Evolutionary conservation across 2,113 vertebrate species (phyloP).

Genomic region (Zeus faber): DNA sequence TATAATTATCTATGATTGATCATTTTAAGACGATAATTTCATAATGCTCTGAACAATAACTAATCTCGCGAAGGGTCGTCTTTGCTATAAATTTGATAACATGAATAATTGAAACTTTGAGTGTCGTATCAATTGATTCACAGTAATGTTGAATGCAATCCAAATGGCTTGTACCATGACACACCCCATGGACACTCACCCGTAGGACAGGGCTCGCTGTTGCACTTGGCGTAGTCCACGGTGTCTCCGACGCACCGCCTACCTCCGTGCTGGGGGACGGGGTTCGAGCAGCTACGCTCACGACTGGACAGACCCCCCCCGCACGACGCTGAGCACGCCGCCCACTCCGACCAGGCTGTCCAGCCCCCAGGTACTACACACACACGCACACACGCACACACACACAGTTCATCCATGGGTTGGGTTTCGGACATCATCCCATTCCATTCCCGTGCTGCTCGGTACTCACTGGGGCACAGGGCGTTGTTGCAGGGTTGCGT

Average conservation of each 20-base stretch:
- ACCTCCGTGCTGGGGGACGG: constrained; percentile 83
- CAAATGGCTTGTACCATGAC: no score
- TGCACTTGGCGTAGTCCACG: constrained; percentile 84
- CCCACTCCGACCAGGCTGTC: constrained; percentile 93
- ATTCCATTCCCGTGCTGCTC: no score
- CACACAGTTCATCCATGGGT: not conserved
- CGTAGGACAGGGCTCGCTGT: constrained; percentile 82
- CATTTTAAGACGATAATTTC: no score
- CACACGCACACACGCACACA: constrained; percentile 13
- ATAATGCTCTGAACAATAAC: no score
- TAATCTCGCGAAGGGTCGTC: no score
- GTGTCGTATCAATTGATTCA: no score
- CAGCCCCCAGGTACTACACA: constrained; percentile 87
- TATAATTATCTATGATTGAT: no score
- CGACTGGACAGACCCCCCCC: constrained; percentile 87
- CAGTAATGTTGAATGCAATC: no score
- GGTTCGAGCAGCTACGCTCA: constrained; percentile 84
- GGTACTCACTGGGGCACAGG: constrained; percentile 85
- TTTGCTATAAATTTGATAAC: no score
- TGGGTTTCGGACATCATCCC: not conserved
- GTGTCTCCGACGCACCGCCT: constrained; percentile 82
- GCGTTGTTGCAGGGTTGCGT: constrained; percentile 77
- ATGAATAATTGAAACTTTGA: no score
- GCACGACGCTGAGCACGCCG: constrained; percentile 85
- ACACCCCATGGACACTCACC: constrained; percentile 77